Base-by-base conservation (phyloP, 2,797 vertebrate genomes). In the Australoheros facetus region DNA sequence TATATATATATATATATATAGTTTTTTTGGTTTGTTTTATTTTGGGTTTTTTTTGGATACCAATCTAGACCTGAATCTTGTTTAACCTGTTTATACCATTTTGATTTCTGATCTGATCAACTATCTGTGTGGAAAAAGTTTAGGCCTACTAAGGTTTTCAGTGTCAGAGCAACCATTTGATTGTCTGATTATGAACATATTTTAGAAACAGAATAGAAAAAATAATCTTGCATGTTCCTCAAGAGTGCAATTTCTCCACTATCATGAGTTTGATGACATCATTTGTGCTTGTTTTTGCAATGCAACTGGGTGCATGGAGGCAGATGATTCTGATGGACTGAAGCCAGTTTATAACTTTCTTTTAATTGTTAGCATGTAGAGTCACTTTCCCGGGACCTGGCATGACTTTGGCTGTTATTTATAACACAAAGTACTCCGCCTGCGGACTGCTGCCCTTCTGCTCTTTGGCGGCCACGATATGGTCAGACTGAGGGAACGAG, bases 371-470 rank as follows among this genome's bases (percentile, higher is more conserved):
- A 62, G 21, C 37, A 62, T 42, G 39, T 42, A 39, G 59, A 23
- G 23, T 42, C 21, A 42, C 12, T 42, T 62, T 62, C 34, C 37
- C 37, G 23, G 59, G 59, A 62, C 39, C 21, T 62, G 59, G 59
- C 7, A 60, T 60, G 58, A 34, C 34, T 7, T 23, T 62, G 59
- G 16, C 37, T 62, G 21, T 13, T 59, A n/a, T 19, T 30, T 51
- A n/a, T 21, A 45, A 28, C 17, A 71, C 42, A 76, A 73, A 30
- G 53, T 12, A 66, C 11, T 32, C 28, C 55, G 59, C 16, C 82
- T 83, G 34, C 70, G 51, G 87, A 77, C 75, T 56, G 48, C 56
- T 77, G 56, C 53, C 53, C 32, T 51, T 28, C 48, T 60, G 72
- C 56, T 78, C 19, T 56, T 30, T 75, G 75, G 59, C 51, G 30